Evolutionary conservation across 2,797 vertebrate species (phyloP).

Genomic region (Phrynocephalus guinanensis): DNA sequence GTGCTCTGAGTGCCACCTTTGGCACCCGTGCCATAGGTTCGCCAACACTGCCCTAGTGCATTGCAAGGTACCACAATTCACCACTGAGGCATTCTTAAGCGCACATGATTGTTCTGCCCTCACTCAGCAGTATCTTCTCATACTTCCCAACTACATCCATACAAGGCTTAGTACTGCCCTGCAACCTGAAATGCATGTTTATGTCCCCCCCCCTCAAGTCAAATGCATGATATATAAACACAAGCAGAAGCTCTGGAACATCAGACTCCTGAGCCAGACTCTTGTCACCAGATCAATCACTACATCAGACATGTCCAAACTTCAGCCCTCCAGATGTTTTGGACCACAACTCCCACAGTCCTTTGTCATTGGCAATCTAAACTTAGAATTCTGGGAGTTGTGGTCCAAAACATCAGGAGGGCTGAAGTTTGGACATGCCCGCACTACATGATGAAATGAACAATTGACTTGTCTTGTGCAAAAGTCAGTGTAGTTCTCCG

Average conservation of each 20-base stretch:
- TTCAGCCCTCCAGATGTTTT: no score
- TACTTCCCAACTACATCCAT: neutral
- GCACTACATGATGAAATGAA: neutral
- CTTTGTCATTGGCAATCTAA: no score
- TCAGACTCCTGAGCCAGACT: neutral
- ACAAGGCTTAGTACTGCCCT: neutral
- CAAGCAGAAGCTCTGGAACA: no score
- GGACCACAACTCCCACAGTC: no score
- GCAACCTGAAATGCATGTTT: neutral
- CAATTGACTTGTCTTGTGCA: neutral
- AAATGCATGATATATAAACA: neutral
- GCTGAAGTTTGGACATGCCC: no score
- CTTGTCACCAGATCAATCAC: neutral
- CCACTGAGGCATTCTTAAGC: neutral
- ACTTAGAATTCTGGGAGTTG: no score
- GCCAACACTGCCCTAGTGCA: no score
- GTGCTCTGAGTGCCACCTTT: no score
- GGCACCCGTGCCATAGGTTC: no score
- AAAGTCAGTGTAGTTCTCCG: neutral
- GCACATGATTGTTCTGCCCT: neutral
- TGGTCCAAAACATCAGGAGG: no score
- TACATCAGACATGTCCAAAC: no score
- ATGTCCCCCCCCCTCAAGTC: no score
- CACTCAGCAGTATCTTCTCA: neutral
- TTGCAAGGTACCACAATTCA: neutral